Conservation (phyloP, 2,888 invertebrate species). For the Leptinotarsa juncta region DNA sequence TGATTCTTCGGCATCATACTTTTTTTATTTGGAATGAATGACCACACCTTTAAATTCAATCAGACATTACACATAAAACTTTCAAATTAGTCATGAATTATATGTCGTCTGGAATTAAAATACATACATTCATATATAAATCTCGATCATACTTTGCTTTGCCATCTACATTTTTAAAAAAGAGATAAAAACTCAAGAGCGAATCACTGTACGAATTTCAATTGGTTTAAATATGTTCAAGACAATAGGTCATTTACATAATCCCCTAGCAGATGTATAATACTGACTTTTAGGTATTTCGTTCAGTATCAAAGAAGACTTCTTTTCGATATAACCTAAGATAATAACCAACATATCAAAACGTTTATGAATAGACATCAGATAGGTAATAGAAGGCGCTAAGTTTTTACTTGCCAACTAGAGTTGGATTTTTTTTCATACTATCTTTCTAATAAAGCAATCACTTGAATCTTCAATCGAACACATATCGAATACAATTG, state of each 20-base stretch:
- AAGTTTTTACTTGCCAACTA: too few relatives aligned
- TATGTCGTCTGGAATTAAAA: not conserved
- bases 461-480: too few relatives aligned
- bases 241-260: conserved; percentile 4
- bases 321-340: too few relatives aligned
- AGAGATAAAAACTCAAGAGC: not conserved
- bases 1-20: too few relatives aligned
- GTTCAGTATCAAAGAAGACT: not conserved
- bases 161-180: not conserved
- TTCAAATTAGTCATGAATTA: not conserved
- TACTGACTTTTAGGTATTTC: not conserved
- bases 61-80: not conserved
- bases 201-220: conserved; percentile 9
- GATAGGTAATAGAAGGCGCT: too few relatives aligned
- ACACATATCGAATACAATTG: too few relatives aligned
- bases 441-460: too few relatives aligned
- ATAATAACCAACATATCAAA: too few relatives aligned
- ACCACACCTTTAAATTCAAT: too few relatives aligned
- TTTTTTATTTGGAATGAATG: too few relatives aligned
- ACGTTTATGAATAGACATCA: too few relatives aligned
- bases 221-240: not conserved
- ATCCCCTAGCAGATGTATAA: not conserved
- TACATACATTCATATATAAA: not conserved
- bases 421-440: too few relatives aligned
- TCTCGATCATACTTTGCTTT: not conserved